Evolutionary conservation across 2,113 vertebrate species (phyloP).

Genomic region (Bujurquina vittata): DNA sequence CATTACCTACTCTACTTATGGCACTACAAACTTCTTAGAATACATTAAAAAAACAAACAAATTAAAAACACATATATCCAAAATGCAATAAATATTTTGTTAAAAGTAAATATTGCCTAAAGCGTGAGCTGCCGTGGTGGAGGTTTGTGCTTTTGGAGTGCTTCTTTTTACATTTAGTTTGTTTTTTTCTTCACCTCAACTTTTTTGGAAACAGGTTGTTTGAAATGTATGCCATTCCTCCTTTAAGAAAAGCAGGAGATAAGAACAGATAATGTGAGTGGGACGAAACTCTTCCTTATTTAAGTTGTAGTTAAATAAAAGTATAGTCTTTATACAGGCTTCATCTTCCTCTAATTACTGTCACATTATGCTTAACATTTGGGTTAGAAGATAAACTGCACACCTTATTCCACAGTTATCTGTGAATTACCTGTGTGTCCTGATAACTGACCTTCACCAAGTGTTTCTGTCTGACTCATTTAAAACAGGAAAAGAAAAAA

Average conservation of each 20-base stretch:
- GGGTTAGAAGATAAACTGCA: not conserved
- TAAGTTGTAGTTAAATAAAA: not conserved
- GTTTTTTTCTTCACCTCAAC: not conserved
- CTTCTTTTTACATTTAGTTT: not conserved
- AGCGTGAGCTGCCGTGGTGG: not conserved
- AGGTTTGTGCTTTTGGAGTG: not conserved
- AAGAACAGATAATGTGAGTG: not conserved
- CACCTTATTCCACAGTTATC: not conserved
- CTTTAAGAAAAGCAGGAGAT: no score
- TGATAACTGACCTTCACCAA: not conserved
- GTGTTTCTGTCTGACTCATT: not conserved
- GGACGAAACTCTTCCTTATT: not conserved
- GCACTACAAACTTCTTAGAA: no score
- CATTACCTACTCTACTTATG: no score
- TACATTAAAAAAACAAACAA: no score
- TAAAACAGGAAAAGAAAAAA: not conserved
- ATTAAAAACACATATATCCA: not conserved
- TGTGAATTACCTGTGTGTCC: not conserved
- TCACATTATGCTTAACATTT: slow-evolving; percentile 2
- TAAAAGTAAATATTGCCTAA: not conserved
- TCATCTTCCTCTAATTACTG: not conserved
- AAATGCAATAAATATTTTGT: not conserved
- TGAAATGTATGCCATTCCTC: no score
- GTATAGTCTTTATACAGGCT: not conserved
- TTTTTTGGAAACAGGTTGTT: not conserved